Percentiles rank a stretch among this genome's conserved stretches.
Conservation (phyloP, 2,888 invertebrate genomes). For the Leptinotarsa haldemani region DNA sequence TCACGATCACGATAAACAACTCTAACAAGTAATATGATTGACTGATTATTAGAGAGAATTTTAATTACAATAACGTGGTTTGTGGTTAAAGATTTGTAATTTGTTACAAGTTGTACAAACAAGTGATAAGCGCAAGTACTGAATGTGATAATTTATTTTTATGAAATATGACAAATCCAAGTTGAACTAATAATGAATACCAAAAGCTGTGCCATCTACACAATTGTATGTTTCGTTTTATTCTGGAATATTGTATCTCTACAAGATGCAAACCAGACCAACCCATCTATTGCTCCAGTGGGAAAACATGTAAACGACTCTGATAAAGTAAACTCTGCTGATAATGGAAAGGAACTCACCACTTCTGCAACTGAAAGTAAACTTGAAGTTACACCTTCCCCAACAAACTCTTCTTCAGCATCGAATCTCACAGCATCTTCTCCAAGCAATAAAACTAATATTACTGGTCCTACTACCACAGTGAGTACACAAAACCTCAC, state of each 20-base stretch:
- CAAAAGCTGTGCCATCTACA: conserved; percentile 35
- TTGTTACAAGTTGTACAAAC: background rate
- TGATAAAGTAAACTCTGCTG: background rate
- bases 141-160: conserved; percentile 3
- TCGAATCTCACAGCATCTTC: background rate
- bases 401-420: background rate
- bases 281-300: conserved; percentile 21
- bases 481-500: conserved; percentile 21
- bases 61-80: background rate
- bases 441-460: background rate
- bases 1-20: too few relatives aligned
- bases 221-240: conserved; percentile 50
- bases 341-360: background rate
- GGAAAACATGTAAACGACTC: background rate
- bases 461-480: background rate
- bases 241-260: conserved; percentile 54
- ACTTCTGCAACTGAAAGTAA: conserved; percentile 14
- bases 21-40: too few relatives aligned
- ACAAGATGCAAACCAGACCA: conserved; percentile 42
- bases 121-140: background rate
- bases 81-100: background rate
- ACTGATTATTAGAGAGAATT: too few relatives aligned
- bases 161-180: conserved; percentile 11
- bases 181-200: conserved; percentile 35
- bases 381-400: background rate